Conservation (phyloP, 2,888 invertebrate species). For the Ctenicera cuprea region DNA sequence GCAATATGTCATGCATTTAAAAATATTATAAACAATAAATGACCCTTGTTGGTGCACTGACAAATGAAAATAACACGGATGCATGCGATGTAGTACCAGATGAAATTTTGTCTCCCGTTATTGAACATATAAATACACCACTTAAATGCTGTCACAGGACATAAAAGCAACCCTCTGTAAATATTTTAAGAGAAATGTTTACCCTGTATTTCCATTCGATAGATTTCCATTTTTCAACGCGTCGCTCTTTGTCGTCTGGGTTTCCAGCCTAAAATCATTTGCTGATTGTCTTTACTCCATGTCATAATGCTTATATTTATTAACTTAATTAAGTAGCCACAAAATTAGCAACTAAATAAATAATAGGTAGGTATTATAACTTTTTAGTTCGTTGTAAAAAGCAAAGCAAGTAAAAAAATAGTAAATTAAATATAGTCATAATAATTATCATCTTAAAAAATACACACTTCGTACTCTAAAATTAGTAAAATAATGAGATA, state of each 20-base stretch:
- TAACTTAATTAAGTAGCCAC: neutral
- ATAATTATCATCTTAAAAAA: too few species aligned
- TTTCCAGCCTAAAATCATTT: slow-evolving; percentile 73
- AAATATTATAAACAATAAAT: neutral
- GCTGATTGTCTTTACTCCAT: slow-evolving; percentile 35
- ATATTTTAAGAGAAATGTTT: slow-evolving; percentile 70
- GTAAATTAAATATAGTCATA: too few species aligned
- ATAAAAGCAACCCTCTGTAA: slow-evolving; percentile 59
- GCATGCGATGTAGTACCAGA: neutral
- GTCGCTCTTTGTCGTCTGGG: slow-evolving; percentile 74
- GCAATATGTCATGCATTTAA: neutral
- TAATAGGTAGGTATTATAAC: too few species aligned
- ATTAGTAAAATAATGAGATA: too few species aligned
- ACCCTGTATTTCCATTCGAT: slow-evolving; percentile 83
- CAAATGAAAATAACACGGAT: too few species aligned
- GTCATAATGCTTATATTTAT: neutral
- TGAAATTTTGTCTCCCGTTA: neutral
- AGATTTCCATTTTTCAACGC: slow-evolving; percentile 76
- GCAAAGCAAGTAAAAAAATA: too few species aligned
- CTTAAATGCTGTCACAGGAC: slow-evolving; percentile 30
- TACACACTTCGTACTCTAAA: neutral
- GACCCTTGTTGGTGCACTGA: neutral
- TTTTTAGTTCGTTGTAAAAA: too few species aligned
- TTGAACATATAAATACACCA: neutral
- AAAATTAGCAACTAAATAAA: neutral